Evolutionary conservation across 2,797 vertebrate genomes (phyloP), one percentile per base, ranked within the genome.

Genomic region (Botia almorhae): DNA sequence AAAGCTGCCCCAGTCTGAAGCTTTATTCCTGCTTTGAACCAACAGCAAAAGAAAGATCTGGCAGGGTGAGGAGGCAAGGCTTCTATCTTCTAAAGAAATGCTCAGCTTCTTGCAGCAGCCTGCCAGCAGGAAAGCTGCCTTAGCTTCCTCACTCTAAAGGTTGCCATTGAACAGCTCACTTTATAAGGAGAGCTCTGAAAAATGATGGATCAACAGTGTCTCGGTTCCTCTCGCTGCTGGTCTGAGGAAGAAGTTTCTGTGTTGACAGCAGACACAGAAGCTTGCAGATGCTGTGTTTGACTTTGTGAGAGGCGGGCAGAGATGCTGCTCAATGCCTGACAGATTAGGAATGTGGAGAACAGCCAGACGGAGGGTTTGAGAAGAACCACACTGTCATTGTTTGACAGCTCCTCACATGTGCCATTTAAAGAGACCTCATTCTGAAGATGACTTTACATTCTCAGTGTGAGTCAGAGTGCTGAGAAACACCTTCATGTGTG

Each of bases 201-300:
- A 76, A 76, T 80, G 83, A 81, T 63, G 78, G 74, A 81, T 83
- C 83, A 79, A 48, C 60, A 56, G 48, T 80, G 65, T 68, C 77
- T 71, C 63, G 55, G 48, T 60, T 65, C 55, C 71, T 82, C 73
- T 74, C 68, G 78, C 36, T 19, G 43, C 78, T 58, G 64, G 82
- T 70, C 76, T 81, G 72, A 81, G 74, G 80, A 78, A 68, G 70
- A 69, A 74, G 67, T 50, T 82, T 84, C 78, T 46, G n/a, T 72
- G 71, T 74, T 81, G 81, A 75, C 67, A 86, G 80, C 33, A 17
- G 51, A 70, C 80, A 84, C 72, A 63, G 67, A 74, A 82, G 77
- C 81, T 77, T 72, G 63, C 73, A 74, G 79, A 67, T 74, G 78
- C 76, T 78, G 64, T 76, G 67, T 71, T 51, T 50, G 77, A 65